phyloP scores from a whole-genome alignment of 1,140 invertebrate genomes.

The Dolichoris vasculosae region DNA sequence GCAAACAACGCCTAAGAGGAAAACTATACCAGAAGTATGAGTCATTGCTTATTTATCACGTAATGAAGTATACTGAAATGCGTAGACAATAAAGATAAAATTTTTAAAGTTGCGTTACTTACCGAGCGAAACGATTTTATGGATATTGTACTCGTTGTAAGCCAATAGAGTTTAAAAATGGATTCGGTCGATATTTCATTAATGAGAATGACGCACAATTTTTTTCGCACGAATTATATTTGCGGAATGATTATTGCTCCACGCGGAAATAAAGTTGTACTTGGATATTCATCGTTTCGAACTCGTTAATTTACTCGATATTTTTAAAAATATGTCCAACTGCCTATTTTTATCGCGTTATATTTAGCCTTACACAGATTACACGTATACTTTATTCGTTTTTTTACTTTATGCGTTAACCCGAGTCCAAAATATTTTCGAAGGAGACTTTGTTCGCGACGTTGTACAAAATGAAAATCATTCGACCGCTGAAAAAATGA shows the following conservation, averaged over 20 bases:
- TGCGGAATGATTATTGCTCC: background rate
- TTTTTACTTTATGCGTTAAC: no score
- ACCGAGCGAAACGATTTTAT: background rate
- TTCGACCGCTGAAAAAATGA: no score
- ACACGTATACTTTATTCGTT: no score
- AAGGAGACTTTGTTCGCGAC: no score
- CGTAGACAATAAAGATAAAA: background rate
- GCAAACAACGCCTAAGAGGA: background rate
- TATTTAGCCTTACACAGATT: background rate
- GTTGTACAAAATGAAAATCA: no score
- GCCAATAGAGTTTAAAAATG: background rate
- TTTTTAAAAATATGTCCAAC: no score
- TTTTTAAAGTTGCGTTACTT: slow-evolving; percentile 2
- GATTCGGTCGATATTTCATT: background rate
- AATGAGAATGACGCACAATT: background rate
- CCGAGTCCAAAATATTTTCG: no score
- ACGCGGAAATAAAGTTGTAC: background rate
- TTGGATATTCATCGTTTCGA: background rate
- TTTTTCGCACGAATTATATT: background rate
- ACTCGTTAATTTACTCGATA: background rate
- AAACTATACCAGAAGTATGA: background rate
- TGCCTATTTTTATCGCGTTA: background rate
- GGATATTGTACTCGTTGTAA: background rate
- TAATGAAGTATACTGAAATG: background rate
- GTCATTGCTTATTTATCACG: background rate